Conservation (phyloP, 2,113 vertebrate species). For the Electrona antarctica region DNA sequence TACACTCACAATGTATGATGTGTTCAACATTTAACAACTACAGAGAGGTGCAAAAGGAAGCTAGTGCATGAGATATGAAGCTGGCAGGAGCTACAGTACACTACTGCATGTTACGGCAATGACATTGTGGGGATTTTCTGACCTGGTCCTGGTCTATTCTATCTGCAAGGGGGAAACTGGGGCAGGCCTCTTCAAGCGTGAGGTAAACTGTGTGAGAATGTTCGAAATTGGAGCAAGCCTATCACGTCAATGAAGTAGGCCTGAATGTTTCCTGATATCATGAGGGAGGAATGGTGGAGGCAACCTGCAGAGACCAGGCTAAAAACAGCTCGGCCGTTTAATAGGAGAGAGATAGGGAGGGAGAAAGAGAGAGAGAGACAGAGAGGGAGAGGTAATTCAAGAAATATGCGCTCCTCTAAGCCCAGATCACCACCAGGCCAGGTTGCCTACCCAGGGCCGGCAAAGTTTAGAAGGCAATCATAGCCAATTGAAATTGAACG, state of each 20-base stretch:
- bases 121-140: slow-evolving; percentile 15
- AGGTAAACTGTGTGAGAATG: slow-evolving; percentile 22
- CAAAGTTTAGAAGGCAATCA: too few species aligned
- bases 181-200: slow-evolving; percentile 17
- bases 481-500: too few species aligned
- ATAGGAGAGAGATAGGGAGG: slow-evolving; percentile 22
- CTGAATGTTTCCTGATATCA: slow-evolving; percentile 10
- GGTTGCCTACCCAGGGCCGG: too few species aligned
- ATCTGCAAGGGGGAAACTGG: slow-evolving; percentile 33
- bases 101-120: too few species aligned
- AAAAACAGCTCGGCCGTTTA: slow-evolving; percentile 47
- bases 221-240: slow-evolving; percentile 1
- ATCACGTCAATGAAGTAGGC: not conserved
- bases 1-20: slow-evolving; percentile 21
- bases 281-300: not conserved
- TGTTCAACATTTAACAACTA: slow-evolving; percentile 30
- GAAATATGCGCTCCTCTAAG: too few species aligned
- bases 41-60: slow-evolving; percentile 13
- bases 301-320: slow-evolving; percentile 31
- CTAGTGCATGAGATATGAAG: slow-evolving; percentile 9
- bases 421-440: too few species aligned
- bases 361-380: too few species aligned
- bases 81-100: not conserved
- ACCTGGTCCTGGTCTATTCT: slow-evolving; percentile 20
- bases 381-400: too few species aligned